These are phyloP conservation scores for Drosophila kambysellisi DNA, from an alignment of 2,888 invertebrate species.

Conservation along the genomic window DNA sequence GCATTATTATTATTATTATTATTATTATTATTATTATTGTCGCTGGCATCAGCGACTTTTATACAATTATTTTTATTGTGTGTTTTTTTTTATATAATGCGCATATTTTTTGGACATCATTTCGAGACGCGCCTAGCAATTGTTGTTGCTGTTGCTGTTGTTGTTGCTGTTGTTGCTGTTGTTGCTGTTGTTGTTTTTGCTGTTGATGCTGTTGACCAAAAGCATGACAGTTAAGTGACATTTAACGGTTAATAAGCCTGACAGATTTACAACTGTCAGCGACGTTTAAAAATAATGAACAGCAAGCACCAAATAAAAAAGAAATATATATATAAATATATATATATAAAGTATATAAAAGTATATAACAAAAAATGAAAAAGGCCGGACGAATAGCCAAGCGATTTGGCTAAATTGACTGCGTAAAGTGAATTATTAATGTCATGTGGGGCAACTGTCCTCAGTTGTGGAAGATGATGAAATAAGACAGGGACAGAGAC, in stretches of 20 bases:
- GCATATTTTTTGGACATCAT: constrained; percentile 70
- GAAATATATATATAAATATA: constrained; percentile 8
- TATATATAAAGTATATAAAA: constrained; percentile 15
- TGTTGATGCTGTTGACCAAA: constrained; percentile 56
- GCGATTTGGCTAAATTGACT: constrained; percentile 80
- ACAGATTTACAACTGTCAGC: constrained; percentile 81
- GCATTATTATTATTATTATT: constrained; percentile 53
- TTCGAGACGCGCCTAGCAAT: constrained; percentile 42
- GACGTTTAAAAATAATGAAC: constrained; percentile 77
- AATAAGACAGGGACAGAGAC: background rate
- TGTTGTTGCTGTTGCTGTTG: constrained; percentile 2
- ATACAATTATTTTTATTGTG: constrained; percentile 47
- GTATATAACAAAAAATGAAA: constrained; percentile 7
- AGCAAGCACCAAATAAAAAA: constrained; percentile 50
- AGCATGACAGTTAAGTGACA: constrained; percentile 79
- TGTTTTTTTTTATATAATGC: constrained; percentile 65
- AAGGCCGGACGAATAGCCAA: constrained; percentile 54
- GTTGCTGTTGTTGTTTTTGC: constrained; percentile 49
- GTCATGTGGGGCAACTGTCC: constrained; percentile 60
- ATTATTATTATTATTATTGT: constrained; percentile 11
- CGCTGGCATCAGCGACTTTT: constrained; percentile 43
- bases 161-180: constrained; percentile 22
- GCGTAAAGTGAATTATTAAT: constrained; percentile 80
- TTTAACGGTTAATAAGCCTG: constrained; percentile 81
- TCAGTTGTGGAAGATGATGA: background rate